These are phyloP conservation scores for Rhinogobio ventralis DNA, from an alignment of 2,797 vertebrate genomes.

Conservation along the genomic window DNA sequence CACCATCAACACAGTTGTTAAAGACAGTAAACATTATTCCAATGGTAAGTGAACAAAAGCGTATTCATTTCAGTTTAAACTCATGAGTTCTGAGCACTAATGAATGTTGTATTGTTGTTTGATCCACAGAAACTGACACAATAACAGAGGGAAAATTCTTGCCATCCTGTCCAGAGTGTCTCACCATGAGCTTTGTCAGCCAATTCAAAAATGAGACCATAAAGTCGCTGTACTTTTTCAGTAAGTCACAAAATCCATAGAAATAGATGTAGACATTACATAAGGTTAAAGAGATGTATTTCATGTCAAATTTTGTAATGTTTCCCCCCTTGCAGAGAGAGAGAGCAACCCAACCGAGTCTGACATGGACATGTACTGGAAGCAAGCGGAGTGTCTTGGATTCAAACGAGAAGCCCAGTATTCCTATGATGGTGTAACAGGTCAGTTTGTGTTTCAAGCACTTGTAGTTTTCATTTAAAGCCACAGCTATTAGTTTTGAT, in stretches of 20 bases:
- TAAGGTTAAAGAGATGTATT: not conserved
- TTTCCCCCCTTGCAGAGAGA: slow-evolving; percentile 19
- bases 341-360: not conserved
- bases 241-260: slow-evolving; percentile 24
- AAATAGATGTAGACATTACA: not conserved
- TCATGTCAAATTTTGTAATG: not conserved
- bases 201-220: not conserved
- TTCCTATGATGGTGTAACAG: slow-evolving; percentile 37
- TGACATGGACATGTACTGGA: slow-evolving; percentile 28
- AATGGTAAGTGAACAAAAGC: slow-evolving; percentile 11
- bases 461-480: not conserved
- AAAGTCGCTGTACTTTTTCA: slow-evolving; percentile 31
- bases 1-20: not conserved
- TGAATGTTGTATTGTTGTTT: not conserved
- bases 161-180: slow-evolving; percentile 26
- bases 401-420: slow-evolving; percentile 27
- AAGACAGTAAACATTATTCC: not conserved
- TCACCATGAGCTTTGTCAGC: slow-evolving; percentile 8
- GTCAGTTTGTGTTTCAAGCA: slow-evolving; percentile 30
- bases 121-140: not conserved
- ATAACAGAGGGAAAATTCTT: not conserved
- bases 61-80: not conserved
- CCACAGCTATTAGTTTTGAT: not conserved
- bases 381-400: slow-evolving; percentile 36
- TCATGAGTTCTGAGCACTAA: not conserved